Evolutionary conservation across 2,113 vertebrate genomes (phyloP).

Genomic region (Gambusia holbrooki): DNA sequence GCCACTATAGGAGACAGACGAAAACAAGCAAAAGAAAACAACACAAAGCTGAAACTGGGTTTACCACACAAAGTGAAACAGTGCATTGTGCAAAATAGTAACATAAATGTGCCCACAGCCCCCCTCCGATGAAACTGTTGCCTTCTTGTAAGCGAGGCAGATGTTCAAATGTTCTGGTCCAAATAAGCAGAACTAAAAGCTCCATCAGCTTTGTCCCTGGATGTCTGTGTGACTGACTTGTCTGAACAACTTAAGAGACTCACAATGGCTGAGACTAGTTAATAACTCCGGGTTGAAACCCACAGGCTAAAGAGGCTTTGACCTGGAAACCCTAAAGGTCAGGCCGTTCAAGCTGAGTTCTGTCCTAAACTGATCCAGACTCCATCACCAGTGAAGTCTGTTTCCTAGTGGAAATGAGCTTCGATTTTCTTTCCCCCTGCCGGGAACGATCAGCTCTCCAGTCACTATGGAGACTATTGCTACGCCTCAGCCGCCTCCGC

Average conservation of each 20-base stretch:
- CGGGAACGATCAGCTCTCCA: slow-evolving; percentile 34
- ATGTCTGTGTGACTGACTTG: not conserved
- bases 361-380: slow-evolving; percentile 8
- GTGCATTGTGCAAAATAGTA: too few relatives aligned
- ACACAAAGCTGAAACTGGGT: not conserved
- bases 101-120: not conserved
- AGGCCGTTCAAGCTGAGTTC: slow-evolving; percentile 22
- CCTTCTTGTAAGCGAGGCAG: slow-evolving; percentile 44
- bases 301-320: slow-evolving; percentile 12
- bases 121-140: not conserved
- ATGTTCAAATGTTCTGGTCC: slow-evolving; percentile 32
- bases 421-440: slow-evolving; percentile 46
- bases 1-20: not conserved
- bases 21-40: too few relatives aligned
- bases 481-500: not conserved
- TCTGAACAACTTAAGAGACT: not conserved
- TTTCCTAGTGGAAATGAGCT: slow-evolving; percentile 52
- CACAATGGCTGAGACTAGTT: not conserved
- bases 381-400: not conserved
- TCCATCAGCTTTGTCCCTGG: slow-evolving; percentile 12
- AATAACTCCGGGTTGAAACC: not conserved
- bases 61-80: too few relatives aligned
- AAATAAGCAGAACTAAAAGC: not conserved
- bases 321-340: slow-evolving; percentile 22
- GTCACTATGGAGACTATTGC: slow-evolving; percentile 10